phyloP scores from a whole-genome alignment of 2,113 vertebrate species.

The Plotosus lineatus region DNA sequence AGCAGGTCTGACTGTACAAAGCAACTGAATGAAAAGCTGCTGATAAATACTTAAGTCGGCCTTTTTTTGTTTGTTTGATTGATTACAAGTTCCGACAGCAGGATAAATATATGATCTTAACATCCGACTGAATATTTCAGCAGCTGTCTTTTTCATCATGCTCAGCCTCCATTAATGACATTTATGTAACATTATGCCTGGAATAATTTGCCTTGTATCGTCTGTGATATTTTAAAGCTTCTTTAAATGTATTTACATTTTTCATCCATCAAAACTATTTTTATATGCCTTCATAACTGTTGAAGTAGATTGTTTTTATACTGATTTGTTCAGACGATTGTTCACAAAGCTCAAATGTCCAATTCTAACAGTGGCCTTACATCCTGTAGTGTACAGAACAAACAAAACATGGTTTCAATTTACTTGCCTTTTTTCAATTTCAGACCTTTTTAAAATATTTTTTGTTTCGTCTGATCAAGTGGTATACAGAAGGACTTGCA shows the following conservation, averaged over 20 bases:
- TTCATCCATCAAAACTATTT: constrained; percentile 30
- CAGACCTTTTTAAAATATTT: too few species aligned
- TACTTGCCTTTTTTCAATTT: neutral
- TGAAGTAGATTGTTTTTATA: neutral
- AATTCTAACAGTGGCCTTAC: constrained; percentile 12
- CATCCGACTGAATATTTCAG: constrained; percentile 24
- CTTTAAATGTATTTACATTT: constrained; percentile 1
- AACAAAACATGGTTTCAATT: neutral
- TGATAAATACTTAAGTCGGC: constrained; percentile 19
- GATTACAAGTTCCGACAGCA: constrained; percentile 29
- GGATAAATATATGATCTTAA: constrained; percentile 37
- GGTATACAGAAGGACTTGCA: neutral
- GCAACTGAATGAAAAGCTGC: constrained; percentile 36
- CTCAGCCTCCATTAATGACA: neutral
- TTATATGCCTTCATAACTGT: constrained; percentile 12
- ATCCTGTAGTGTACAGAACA: neutral
- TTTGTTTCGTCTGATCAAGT: neutral
- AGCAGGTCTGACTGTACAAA: constrained; percentile 59
- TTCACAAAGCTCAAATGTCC: neutral
- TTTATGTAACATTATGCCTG: neutral
- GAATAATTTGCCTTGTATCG: neutral
- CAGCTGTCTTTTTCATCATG: constrained; percentile 1
- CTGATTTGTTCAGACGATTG: neutral
- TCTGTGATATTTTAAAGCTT: constrained; percentile 6
- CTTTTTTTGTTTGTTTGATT: constrained; percentile 19